These are phyloP conservation scores for Dunckerocampus dactyliophorus DNA, from an alignment of 2,113 vertebrate genomes.

Conservation along the genomic window DNA sequence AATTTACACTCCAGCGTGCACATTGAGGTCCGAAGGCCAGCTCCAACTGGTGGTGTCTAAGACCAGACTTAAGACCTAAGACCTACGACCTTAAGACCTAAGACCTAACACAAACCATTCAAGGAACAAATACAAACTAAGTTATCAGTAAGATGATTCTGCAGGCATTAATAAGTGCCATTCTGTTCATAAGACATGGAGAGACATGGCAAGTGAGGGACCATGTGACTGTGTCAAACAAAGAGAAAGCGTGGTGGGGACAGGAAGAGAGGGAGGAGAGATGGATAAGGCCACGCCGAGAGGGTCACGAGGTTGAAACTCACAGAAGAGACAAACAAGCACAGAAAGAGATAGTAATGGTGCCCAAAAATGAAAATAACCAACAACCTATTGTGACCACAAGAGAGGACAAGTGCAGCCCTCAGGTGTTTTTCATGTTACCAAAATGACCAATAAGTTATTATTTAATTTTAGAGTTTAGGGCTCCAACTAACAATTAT, in stretches of 20 bases:
- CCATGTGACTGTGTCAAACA: constrained; percentile 27
- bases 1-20: no score
- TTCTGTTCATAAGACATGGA: constrained; percentile 21
- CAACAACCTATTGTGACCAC: constrained; percentile 3
- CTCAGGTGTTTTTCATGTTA: constrained; percentile 1
- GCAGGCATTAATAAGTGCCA: constrained; percentile 16
- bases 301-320: constrained; percentile 29
- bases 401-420: not conserved
- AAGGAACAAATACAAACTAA: constrained; percentile 2
- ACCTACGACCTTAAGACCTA: no score
- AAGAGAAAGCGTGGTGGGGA: constrained; percentile 39
- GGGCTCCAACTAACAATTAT: no score
- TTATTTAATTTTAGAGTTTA: not conserved
- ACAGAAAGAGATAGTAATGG: constrained; percentile 14
- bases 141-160: constrained; percentile 3
- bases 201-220: constrained; percentile 24
- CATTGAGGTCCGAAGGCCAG: no score
- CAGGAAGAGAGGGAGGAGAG: constrained; percentile 58
- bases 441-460: not conserved
- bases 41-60: no score
- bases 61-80: no score
- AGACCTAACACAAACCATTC: no score
- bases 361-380: constrained; percentile 15
- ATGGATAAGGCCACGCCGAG: constrained; percentile 31
- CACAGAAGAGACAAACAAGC: constrained; percentile 35